phyloP scores from a whole-genome alignment of 2,888 invertebrate species.

The Scaptomyza polygonia region DNA sequence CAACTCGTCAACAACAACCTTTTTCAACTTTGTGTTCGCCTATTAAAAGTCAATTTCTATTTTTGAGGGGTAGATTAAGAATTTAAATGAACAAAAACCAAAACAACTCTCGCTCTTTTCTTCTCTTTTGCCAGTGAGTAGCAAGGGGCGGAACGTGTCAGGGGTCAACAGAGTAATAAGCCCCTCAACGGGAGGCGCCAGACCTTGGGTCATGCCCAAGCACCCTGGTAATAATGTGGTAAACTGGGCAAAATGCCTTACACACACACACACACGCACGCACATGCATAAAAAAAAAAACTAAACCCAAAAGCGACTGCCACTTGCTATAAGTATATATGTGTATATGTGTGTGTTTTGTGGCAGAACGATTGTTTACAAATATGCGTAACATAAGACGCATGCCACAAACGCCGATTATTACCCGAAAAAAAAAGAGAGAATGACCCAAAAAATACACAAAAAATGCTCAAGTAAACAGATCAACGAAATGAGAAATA shows the following conservation, averaged over 20 bases:
- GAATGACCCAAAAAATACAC: no score
- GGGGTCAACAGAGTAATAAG: slow-evolving; percentile 66
- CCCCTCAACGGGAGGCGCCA: slow-evolving; percentile 70
- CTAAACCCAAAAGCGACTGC: slow-evolving; percentile 6
- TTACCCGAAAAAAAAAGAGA: slow-evolving; percentile 1
- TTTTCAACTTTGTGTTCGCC: neutral
- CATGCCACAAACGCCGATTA: slow-evolving; percentile 37
- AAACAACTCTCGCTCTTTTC: slow-evolving; percentile 18
- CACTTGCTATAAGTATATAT: slow-evolving; percentile 1
- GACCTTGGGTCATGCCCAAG: slow-evolving; percentile 77
- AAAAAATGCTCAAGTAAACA: neutral
- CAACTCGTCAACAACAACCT: no score
- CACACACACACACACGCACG: neutral
- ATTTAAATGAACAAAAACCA: slow-evolving; percentile 60
- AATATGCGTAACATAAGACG: slow-evolving; percentile 53
- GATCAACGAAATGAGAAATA: slow-evolving; percentile 3
- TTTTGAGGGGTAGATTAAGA: slow-evolving; percentile 31
- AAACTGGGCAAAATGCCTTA: slow-evolving; percentile 58
- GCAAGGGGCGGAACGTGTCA: no score
- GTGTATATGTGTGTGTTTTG: slow-evolving; percentile 10
- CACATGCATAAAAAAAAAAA: no score
- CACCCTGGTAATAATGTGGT: slow-evolving; percentile 74
- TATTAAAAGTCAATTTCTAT: neutral
- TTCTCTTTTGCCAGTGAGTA: no score
- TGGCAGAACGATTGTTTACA: slow-evolving; percentile 52